Evolutionary conservation across 2,888 invertebrate species (phyloP).

Genomic region (Oligia strigilis): DNA sequence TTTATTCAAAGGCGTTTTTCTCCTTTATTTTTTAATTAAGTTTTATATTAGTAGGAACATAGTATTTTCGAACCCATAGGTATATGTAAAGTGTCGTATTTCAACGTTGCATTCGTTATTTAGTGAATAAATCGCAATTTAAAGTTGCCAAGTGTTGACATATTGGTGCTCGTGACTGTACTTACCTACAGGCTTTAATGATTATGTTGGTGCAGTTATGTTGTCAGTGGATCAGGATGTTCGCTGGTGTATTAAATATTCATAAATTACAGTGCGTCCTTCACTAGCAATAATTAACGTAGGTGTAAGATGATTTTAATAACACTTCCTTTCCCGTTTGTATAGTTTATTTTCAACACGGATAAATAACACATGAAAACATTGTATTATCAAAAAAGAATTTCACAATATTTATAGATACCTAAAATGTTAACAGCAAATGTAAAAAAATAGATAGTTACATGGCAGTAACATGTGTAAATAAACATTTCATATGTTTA

Average conservation of each 20-base stretch:
- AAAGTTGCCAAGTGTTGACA: too few relatives aligned
- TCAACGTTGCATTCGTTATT: too few relatives aligned
- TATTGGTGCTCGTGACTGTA: too few relatives aligned
- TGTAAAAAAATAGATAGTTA: neutral
- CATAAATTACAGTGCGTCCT: conserved; percentile 51
- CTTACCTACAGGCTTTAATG: conserved; percentile 7
- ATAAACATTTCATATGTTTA: conserved; percentile 4
- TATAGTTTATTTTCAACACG: conserved; percentile 29
- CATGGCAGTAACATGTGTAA: conserved; percentile 1
- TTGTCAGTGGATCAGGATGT: conserved; percentile 46
- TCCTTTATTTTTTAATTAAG: too few relatives aligned
- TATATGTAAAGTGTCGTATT: too few relatives aligned
- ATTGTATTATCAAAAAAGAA: conserved; percentile 17
- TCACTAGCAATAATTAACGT: conserved; percentile 37
- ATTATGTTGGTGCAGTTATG: conserved; percentile 26
- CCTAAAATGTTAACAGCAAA: conserved; percentile 14
- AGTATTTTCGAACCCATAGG: too few relatives aligned
- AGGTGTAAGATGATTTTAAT: conserved; percentile 44
- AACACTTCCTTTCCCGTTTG: conserved; percentile 45
- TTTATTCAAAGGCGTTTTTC: too few relatives aligned
- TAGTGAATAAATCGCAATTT: too few relatives aligned
- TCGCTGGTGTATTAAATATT: conserved; percentile 48
- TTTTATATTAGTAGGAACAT: too few relatives aligned
- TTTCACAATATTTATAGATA: neutral
- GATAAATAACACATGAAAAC: conserved; percentile 24